Percentiles rank a stretch among this genome's conserved stretches.
Evolutionary conservation across 2,113 vertebrate species (phyloP).

Genomic region (Columbina picui): DNA sequence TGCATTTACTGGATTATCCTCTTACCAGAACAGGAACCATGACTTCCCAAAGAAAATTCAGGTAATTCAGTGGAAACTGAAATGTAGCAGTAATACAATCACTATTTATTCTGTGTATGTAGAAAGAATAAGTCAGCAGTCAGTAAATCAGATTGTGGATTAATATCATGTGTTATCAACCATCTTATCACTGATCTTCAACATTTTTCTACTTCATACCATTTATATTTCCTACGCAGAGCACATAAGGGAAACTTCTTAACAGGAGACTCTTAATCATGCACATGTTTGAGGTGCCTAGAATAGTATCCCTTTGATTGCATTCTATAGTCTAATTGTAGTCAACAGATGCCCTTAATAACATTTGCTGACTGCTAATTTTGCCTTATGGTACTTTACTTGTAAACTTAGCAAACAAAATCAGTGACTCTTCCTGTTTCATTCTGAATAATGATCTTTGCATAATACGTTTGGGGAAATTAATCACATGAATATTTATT

Average conservation of each 20-base stretch:
- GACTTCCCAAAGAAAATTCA: neutral
- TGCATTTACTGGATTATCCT: neutral
- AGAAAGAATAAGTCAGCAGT: neutral
- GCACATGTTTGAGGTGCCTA: neutral
- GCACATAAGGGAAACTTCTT: neutral
- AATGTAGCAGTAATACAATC: neutral
- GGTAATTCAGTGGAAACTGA: neutral
- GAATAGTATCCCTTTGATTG: conserved; percentile 27
- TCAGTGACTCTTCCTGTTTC: conserved; percentile 34
- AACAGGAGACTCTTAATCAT: neutral
- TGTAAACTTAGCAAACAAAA: conserved; percentile 49
- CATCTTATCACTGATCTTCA: neutral
- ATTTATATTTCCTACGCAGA: neutral
- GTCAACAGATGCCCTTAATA: neutral
- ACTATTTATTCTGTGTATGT: neutral
- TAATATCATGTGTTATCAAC: neutral
- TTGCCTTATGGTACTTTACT: conserved; percentile 24
- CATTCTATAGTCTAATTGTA: conserved; percentile 8
- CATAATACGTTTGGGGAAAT: neutral
- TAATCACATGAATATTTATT: neutral
- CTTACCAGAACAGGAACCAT: neutral
- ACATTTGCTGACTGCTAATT: conserved; percentile 38
- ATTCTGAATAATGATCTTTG: conserved; percentile 28
- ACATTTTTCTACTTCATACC: neutral
- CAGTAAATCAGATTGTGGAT: neutral